Percentiles rank a stretch among this genome's conserved stretches.
Evolutionary conservation across 2,888 invertebrate genomes (phyloP).

Genomic region (Drosophila diplacantha): DNA sequence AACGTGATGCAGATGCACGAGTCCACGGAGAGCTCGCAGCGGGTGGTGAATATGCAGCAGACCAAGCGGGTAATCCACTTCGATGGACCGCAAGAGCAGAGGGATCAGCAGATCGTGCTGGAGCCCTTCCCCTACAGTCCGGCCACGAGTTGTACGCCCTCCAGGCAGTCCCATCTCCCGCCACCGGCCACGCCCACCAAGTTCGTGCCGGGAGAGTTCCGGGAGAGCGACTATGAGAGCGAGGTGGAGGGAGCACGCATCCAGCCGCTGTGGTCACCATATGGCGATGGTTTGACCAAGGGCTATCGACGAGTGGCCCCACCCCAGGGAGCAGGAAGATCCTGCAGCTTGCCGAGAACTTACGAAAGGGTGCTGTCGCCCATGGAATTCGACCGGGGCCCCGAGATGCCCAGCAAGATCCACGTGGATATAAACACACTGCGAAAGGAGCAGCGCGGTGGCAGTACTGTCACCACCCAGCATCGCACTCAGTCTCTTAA

Average conservation of each 20-base stretch:
- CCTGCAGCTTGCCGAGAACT: slow-evolving; percentile 79
- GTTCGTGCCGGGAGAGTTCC: slow-evolving; percentile 82
- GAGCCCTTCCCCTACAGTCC: slow-evolving; percentile 79
- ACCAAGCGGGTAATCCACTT: slow-evolving; percentile 84
- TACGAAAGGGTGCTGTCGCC: slow-evolving; percentile 80
- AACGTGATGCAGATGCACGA: slow-evolving; percentile 85
- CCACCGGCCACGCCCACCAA: slow-evolving; percentile 82
- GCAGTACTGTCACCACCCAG: slow-evolving; percentile 62
- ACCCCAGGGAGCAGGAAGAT: slow-evolving; percentile 78
- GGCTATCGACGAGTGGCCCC: slow-evolving; percentile 82
- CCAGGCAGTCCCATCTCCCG: slow-evolving; percentile 76
- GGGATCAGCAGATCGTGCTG: slow-evolving; percentile 52
- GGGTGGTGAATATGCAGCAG: slow-evolving; percentile 84
- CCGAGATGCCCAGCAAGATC: slow-evolving; percentile 78
- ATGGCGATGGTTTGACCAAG: slow-evolving; percentile 80
- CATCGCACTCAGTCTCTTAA: slow-evolving; percentile 74
- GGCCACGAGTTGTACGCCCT: slow-evolving; percentile 75
- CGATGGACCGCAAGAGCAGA: slow-evolving; percentile 78
- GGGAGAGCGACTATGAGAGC: slow-evolving; percentile 85
- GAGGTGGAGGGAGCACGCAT: slow-evolving; percentile 82
- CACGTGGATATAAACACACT: slow-evolving; percentile 68
- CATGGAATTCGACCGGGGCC: slow-evolving; percentile 81
- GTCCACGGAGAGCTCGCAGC: slow-evolving; percentile 82
- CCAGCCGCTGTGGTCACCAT: slow-evolving; percentile 82
- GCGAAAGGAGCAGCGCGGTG: slow-evolving; percentile 66